Percentiles rank a stretch among this genome's conserved stretches.
Conservation (phyloP, 2,797 vertebrate species). For the Girardinus metallicus region DNA sequence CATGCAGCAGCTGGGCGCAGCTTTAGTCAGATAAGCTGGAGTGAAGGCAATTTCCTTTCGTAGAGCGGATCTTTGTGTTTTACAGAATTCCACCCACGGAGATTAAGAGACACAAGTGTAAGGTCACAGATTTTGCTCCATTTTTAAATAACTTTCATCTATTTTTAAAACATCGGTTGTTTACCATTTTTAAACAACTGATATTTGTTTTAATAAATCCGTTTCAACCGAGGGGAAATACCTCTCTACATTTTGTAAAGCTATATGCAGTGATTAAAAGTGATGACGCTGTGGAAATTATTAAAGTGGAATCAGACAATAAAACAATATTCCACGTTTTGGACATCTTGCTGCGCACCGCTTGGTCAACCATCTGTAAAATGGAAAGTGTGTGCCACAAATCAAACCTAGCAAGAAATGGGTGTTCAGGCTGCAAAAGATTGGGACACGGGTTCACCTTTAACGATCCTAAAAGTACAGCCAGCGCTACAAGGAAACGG, state of each 20-base stretch:
- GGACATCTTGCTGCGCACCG: neutral
- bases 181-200: neutral
- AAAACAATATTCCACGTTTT: neutral
- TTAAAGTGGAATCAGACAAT: neutral
- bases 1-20: slow-evolving; percentile 67
- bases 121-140: neutral
- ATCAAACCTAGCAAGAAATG: neutral
- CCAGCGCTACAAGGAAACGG: neutral
- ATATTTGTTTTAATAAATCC: too few species aligned
- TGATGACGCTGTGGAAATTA: neutral
- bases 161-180: too few species aligned
- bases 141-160: neutral
- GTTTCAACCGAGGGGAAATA: neutral
- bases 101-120: neutral
- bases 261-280: neutral
- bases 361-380: neutral
- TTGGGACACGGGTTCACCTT: neutral
- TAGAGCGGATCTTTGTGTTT: slow-evolving; percentile 9
- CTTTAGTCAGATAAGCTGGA: slow-evolving; percentile 52
- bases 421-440: too few species aligned
- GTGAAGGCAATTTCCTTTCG: slow-evolving; percentile 57
- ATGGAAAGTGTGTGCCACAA: neutral
- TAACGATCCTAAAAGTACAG: neutral
- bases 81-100: slow-evolving; percentile 7
- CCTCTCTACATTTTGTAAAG: neutral